Percentiles rank a stretch among this genome's conserved stretches.
Evolutionary conservation across 1,140 invertebrate species (phyloP).

Genomic region (Lordiphosa mommai): DNA sequence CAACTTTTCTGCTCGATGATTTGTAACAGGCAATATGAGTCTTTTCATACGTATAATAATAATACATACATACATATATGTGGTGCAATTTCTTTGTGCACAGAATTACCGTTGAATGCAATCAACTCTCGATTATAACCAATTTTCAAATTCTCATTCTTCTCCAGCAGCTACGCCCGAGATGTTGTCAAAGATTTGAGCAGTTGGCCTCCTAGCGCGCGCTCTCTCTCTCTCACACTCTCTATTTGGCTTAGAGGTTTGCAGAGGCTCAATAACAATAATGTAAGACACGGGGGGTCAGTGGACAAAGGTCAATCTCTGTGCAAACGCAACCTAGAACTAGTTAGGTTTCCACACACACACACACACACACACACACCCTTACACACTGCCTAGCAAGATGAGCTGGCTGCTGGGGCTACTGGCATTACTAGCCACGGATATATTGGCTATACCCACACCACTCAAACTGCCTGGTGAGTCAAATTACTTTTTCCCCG

Average conservation of each 20-base stretch:
- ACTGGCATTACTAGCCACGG: slow-evolving; percentile 65
- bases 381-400: slow-evolving; percentile 19
- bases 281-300: slow-evolving; percentile 50
- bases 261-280: slow-evolving; percentile 32
- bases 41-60: neutral
- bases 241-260: slow-evolving; percentile 17
- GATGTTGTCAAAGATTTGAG: slow-evolving; percentile 57
- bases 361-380: slow-evolving; percentile 16
- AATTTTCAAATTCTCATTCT: slow-evolving; percentile 26
- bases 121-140: slow-evolving; percentile 42
- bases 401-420: slow-evolving; percentile 73
- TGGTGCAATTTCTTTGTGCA: slow-evolving; percentile 56
- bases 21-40: slow-evolving; percentile 11
- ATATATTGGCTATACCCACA: slow-evolving; percentile 67
- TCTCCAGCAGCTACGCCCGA: slow-evolving; percentile 39
- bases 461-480: slow-evolving; percentile 74
- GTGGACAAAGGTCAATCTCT: slow-evolving; percentile 56
- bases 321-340: slow-evolving; percentile 57
- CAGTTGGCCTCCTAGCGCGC: slow-evolving; percentile 24
- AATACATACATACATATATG: slow-evolving; percentile 21
- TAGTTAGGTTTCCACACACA: slow-evolving; percentile 64
- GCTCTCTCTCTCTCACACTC: slow-evolving; percentile 8
- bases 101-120: slow-evolving; percentile 45
- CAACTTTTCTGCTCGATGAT: slow-evolving; percentile 40
- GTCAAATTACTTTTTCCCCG: slow-evolving; percentile 14